Percentiles rank a stretch among this genome's conserved stretches.
Conservation (phyloP, 2,797 vertebrate species). For the Sebastiscus albofasciatus region DNA sequence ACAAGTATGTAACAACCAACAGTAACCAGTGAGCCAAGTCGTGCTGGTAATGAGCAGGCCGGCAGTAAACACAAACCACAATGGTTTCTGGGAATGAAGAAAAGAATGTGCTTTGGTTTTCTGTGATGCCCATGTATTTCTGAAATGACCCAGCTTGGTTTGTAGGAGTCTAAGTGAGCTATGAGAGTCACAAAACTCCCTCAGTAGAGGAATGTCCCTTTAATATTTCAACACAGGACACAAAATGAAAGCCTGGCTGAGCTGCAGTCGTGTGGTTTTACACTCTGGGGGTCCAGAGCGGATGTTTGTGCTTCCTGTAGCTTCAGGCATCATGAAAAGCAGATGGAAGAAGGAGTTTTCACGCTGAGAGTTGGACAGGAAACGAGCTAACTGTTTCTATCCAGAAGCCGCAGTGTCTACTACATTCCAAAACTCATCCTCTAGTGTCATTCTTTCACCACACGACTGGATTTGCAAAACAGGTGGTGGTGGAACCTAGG, state of each 20-base stretch:
- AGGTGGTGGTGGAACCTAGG: too few species aligned
- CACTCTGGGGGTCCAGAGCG: background rate
- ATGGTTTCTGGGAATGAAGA: background rate
- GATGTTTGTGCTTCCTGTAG: slow-evolving; percentile 36
- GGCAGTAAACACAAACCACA: background rate
- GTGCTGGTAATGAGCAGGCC: background rate
- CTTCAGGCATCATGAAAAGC: slow-evolving; percentile 29
- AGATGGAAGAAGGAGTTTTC: slow-evolving; percentile 44
- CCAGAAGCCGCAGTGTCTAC: background rate
- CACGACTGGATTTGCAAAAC: background rate
- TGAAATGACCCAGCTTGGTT: background rate
- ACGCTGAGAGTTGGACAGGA: background rate
- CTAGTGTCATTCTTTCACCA: background rate
- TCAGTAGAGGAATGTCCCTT: background rate
- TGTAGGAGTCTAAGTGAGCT: background rate
- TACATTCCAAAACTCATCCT: background rate
- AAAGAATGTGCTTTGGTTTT: background rate
- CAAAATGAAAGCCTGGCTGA: background rate
- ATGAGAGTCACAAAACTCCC: background rate
- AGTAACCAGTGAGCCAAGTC: too few species aligned
- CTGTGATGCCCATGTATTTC: background rate
- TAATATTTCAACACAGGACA: background rate
- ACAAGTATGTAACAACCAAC: too few species aligned
- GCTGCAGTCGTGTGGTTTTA: background rate
- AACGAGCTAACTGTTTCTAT: background rate